Evolutionary conservation across 2,113 vertebrate species (phyloP).

Genomic region (Podocnemis expansa): DNA sequence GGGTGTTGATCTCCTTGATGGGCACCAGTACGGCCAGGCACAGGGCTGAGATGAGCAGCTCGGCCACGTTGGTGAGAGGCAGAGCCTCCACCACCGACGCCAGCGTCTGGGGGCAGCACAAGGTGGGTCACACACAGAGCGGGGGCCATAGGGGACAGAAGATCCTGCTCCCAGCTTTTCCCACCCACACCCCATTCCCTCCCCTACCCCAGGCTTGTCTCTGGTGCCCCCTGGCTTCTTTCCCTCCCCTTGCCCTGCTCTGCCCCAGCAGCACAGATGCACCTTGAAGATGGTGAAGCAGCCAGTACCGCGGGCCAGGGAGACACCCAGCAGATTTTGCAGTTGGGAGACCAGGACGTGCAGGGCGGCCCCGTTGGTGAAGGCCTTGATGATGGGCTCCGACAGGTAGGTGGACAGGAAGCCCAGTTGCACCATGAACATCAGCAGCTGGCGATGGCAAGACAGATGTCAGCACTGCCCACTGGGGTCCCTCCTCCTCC

Average conservation of each 20-base stretch:
- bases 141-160: background rate
- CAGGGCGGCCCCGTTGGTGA: slow-evolving; percentile 90
- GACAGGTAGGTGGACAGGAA: slow-evolving; percentile 92
- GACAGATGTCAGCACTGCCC: background rate
- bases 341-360: slow-evolving; percentile 91
- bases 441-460: slow-evolving; percentile 78
- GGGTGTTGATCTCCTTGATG: slow-evolving; percentile 89
- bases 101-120: slow-evolving; percentile 80
- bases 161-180: no score
- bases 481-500: background rate
- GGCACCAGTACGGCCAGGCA: slow-evolving; percentile 87
- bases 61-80: slow-evolving; percentile 83
- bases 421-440: slow-evolving; percentile 90
- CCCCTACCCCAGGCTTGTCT: background rate
- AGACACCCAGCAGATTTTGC: slow-evolving; percentile 89
- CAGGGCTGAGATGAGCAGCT: slow-evolving; percentile 86
- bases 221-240: background rate
- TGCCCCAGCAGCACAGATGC: background rate
- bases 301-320: slow-evolving; percentile 86
- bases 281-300: slow-evolving; percentile 91
- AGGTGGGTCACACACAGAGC: background rate
- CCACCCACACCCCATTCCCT: no score
- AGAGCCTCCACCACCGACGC: slow-evolving; percentile 85
- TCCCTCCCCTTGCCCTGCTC: background rate
- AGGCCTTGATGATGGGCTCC: slow-evolving; percentile 91